Percentiles rank a stretch among this genome's conserved stretches.
Evolutionary conservation across 92 coral and sea anemone genomes (phyloP).

Genomic region (Zoanthus sansibaricus): DNA sequence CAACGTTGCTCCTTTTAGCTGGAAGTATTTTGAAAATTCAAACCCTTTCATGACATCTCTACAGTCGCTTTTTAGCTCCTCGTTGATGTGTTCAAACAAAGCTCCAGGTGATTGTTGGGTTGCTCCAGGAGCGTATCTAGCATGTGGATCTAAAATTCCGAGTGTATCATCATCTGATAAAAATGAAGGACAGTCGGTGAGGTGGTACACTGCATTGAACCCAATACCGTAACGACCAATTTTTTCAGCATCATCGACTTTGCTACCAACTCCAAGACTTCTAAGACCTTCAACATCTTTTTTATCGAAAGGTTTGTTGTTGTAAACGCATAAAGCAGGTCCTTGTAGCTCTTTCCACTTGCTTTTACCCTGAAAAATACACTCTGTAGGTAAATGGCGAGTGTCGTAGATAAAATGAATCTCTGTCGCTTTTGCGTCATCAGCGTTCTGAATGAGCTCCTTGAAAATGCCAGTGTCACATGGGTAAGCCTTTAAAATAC

Average conservation of each 20-base stretch:
- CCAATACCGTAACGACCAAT: conserved; percentile 97
- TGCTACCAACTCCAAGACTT: conserved; percentile 90
- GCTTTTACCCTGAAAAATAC: conserved; percentile 42
- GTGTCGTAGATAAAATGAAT: conserved; percentile 57
- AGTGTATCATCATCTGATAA: conserved; percentile 82
- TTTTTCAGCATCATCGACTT: conserved; percentile 79
- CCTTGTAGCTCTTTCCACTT: conserved; percentile 89
- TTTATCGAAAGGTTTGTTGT: conserved; percentile 76
- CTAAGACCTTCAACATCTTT: conserved; percentile 88
- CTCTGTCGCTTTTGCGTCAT: conserved; percentile 58
- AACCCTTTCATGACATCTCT: conserved; percentile 80
- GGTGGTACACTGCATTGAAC: conserved; percentile 93
- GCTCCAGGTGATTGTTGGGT: conserved; percentile 74
- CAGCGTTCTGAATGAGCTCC: conserved; percentile 61
- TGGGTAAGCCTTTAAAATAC: conserved; percentile 51
- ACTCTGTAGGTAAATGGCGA: conserved; percentile 15
- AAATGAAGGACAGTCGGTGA: conserved; percentile 93
- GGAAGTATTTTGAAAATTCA: conserved; percentile 61
- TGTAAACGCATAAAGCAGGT: conserved; percentile 95
- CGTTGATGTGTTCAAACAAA: conserved; percentile 58
- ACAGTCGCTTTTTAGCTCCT: conserved; percentile 58
- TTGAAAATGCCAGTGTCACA: conserved; percentile 56
- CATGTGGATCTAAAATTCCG: conserved; percentile 87
- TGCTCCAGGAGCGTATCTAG: conserved; percentile 87
- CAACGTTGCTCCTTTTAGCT: conserved; percentile 76